Evolutionary conservation across 2,113 vertebrate genomes (phyloP), one percentile per base, ranked within the genome.

Genomic region (Myiopsitta monachus): DNA sequence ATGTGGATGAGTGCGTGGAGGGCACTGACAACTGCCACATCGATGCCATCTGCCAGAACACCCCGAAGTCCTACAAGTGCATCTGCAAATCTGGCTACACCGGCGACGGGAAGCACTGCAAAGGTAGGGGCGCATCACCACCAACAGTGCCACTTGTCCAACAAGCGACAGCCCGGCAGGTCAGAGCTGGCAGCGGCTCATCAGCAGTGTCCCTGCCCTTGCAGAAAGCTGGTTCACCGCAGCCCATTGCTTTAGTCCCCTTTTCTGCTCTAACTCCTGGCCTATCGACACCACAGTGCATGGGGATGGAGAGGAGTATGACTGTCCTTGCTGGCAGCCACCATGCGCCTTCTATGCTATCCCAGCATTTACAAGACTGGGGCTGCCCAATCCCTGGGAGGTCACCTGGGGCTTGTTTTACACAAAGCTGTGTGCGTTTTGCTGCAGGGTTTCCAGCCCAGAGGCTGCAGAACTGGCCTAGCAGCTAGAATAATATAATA

Each of bases 11-110:
- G 96, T 99, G 99, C 46, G 98, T 98, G 84, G 99, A 98, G 22
- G 99, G 98, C 19, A 99, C 99, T 0, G 99, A 99, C 98, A 99
- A 98, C n/a, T 99, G 99, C 44, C 99, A 99, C 93, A 99, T 99
- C 7, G 99, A 99, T 9, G 99, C 99, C 30, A 99, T 99, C 96
- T 99, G 99, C 98, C 99, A 99, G 98, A 99, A 99, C 97, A 99
- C 99, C 69, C 99, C 99, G 1, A 98, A 98, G 64, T 99, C 99
- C 72, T 99, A 99, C 98, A 98, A 99, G 92, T 99, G 99, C 97
- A 99, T 99, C 90, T 99, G 99, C 97, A 99, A 99, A 73, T 99
- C 99, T 0, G 99, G 99, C 94, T 99, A 99, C 96, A 99, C 98
- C 4, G 99, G 99, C 4, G 99, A 99, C 4, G 99, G 99, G 68